A percentile compares a stretch with the other conserved stretches of the same genome.
Evolutionary conservation across 2,113 vertebrate genomes (phyloP).

Genomic region (Sapayoa aenigma): DNA sequence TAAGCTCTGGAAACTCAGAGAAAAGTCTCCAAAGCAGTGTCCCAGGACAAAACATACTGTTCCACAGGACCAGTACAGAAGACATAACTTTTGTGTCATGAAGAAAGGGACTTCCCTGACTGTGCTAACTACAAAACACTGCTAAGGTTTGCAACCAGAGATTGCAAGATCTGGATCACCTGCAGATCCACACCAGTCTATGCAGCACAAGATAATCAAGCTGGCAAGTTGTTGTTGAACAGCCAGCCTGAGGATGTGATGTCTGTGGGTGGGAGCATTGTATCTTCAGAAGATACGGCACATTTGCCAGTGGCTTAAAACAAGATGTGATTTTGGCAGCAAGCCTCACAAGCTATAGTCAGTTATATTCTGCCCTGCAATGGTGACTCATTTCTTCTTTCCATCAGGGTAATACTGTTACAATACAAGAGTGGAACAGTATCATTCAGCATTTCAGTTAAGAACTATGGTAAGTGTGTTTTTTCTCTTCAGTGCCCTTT

Average conservation of each 20-base stretch:
- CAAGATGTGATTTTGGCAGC: not conserved
- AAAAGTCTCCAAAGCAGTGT: not conserved
- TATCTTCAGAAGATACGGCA: not conserved
- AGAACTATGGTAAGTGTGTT: not conserved
- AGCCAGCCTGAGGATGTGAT: not conserved
- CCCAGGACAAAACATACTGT: not conserved
- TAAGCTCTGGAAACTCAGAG: not conserved
- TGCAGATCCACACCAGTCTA: not conserved
- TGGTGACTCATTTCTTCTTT: not conserved
- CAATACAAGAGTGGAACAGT: not conserved
- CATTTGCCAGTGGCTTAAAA: not conserved
- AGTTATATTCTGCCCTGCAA: not conserved
- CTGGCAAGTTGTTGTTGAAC: not conserved
- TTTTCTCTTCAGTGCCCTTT: not conserved
- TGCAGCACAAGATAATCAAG: rapidly evolving
- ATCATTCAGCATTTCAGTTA: not conserved
- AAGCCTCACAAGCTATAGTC: not conserved
- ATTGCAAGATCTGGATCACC: too few species aligned
- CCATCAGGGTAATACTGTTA: not conserved
- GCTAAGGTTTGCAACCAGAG: not conserved
- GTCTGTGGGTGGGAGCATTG: not conserved
- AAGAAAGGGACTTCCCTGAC: not conserved
- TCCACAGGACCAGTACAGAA: not conserved
- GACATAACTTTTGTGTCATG: not conserved
- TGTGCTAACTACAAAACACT: not conserved